phyloP scores from a whole-genome alignment of 2,797 vertebrate genomes.

The Buceros bicornis region DNA sequence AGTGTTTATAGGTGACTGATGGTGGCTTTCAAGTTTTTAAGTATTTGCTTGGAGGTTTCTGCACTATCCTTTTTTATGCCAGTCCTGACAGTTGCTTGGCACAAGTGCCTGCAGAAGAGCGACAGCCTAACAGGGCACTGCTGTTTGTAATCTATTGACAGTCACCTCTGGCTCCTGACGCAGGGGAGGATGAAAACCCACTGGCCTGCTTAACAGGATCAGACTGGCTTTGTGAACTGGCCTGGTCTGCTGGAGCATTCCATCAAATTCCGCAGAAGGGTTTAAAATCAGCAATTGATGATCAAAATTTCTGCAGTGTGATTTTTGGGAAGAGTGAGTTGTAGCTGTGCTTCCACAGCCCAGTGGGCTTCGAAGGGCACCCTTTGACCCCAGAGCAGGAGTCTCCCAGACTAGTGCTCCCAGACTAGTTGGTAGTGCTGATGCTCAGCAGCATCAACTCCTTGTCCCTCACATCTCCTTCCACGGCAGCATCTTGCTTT shows the following conservation, averaged over 20 bases:
- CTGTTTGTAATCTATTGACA: background rate
- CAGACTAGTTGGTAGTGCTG: background rate
- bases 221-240: accelerated
- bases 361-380: background rate
- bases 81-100: background rate
- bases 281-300: background rate
- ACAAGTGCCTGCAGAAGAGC: background rate
- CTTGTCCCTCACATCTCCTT: background rate
- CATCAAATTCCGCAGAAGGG: background rate
- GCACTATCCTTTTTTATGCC: background rate
- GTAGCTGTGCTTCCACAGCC: background rate
- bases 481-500: background rate
- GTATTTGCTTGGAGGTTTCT: background rate
- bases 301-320: background rate
- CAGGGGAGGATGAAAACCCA: background rate
- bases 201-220: background rate
- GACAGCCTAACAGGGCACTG: background rate
- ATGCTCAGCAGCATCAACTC: background rate
- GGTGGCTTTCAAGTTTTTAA: background rate
- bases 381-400: background rate
- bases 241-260: background rate
- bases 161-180: background rate
- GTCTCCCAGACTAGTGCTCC: background rate
- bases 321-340: background rate
- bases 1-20: background rate